Percentiles rank a stretch among this genome's conserved stretches.
These are phyloP conservation scores for Clarias fuscus DNA, from an alignment of 2,797 vertebrate genomes.

Conservation along the genomic window DNA sequence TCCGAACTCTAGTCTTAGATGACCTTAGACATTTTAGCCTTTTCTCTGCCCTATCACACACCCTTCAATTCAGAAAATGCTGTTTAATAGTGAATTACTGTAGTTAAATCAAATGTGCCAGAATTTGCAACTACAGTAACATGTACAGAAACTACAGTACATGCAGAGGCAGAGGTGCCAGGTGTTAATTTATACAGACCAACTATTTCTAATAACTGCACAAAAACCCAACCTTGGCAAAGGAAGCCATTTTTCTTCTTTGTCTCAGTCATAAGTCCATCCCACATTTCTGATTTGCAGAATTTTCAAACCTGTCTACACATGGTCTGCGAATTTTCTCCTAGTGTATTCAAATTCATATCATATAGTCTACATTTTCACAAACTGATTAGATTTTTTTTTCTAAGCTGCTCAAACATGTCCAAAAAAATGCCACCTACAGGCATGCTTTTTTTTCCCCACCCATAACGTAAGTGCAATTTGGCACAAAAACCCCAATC, in stretches of 20 bases:
- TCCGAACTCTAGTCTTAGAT: too few relatives aligned
- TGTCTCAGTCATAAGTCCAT: background rate
- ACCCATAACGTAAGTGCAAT: background rate
- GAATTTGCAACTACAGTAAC: too few relatives aligned
- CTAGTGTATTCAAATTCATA: background rate
- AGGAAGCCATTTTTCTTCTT: background rate
- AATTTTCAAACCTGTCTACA: background rate
- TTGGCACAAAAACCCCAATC: background rate
- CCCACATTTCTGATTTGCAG: background rate
- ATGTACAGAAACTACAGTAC: too few relatives aligned
- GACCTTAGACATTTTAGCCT: too few relatives aligned
- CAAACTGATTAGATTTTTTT: background rate
- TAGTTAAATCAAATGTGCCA: too few relatives aligned
- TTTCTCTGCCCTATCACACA: too few relatives aligned
- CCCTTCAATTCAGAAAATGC: too few relatives aligned
- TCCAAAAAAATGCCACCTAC: background rate
- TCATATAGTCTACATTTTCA: background rate
- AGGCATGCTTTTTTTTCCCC: background rate
- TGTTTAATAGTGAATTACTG: too few relatives aligned
- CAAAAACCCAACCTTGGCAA: background rate
- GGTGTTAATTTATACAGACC: background rate
- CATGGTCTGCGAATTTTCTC: background rate
- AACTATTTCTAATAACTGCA: background rate
- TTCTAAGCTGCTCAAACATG: background rate
- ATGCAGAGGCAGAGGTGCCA: background rate